These are phyloP conservation scores for Eulemur mongoz DNA, from an alignment of 2,797 vertebrate species.

Conservation along the genomic window DNA sequence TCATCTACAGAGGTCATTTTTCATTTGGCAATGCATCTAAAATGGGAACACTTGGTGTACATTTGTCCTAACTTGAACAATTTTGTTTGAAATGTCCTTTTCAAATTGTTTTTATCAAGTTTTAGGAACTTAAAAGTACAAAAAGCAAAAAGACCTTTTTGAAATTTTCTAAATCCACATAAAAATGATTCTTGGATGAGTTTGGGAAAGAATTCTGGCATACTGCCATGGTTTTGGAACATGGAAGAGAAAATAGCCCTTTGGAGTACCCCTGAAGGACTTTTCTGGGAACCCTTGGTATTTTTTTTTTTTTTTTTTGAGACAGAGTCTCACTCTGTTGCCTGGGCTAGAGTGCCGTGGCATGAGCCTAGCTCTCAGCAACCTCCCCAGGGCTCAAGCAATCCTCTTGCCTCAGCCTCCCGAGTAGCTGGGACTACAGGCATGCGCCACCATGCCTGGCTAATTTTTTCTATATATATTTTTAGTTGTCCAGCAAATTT, in stretches of 20 bases:
- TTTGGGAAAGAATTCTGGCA: slow-evolving; percentile 47
- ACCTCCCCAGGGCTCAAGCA: no score
- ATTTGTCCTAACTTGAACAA: slow-evolving; percentile 61
- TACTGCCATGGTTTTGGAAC: neutral
- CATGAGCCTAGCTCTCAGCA: no score
- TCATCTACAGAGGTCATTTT: slow-evolving; percentile 55
- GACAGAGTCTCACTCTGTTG: no score
- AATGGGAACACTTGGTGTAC: slow-evolving; percentile 33
- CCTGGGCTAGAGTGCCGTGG: no score
- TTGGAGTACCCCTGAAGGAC: neutral
- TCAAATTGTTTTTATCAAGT: slow-evolving; percentile 56
- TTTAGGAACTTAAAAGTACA: slow-evolving; percentile 20
- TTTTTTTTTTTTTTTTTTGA: neutral
- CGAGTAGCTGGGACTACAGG: no score
- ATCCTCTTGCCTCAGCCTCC: no score
- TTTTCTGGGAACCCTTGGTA: slow-evolving; percentile 23
- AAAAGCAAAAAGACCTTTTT: slow-evolving; percentile 25
- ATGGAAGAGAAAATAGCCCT: slow-evolving; percentile 17
- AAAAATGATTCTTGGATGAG: neutral
- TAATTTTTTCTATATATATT: no score
- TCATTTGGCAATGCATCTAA: slow-evolving; percentile 59
- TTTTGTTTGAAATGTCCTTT: slow-evolving; percentile 69
- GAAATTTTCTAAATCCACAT: slow-evolving; percentile 32
- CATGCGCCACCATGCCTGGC: no score
- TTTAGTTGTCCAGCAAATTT: no score